These are phyloP conservation scores for Melozone crissalis DNA, from an alignment of 2,113 vertebrate species.

Conservation along the genomic window DNA sequence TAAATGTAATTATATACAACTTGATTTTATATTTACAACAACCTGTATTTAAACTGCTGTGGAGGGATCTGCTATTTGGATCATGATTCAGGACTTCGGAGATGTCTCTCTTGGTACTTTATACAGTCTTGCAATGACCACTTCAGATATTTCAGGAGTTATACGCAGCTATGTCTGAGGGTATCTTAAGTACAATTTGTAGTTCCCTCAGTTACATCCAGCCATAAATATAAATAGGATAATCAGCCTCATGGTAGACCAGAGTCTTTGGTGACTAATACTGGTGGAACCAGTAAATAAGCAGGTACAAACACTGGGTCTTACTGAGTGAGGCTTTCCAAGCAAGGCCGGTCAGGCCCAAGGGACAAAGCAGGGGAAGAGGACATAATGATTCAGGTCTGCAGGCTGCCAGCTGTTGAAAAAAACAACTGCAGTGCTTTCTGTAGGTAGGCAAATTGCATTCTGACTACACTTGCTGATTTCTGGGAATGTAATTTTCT, in stretches of 20 bases:
- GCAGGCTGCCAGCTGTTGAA: background rate
- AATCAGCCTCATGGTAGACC: background rate
- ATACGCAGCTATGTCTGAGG: background rate
- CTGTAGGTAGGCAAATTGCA: background rate
- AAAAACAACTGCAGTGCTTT: background rate
- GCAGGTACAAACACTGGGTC: rapidly evolving
- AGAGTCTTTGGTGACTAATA: background rate
- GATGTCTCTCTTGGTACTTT: background rate
- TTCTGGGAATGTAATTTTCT: background rate
- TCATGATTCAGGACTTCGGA: background rate
- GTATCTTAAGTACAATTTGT: background rate
- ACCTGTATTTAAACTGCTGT: background rate
- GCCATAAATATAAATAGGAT: background rate
- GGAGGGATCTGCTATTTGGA: background rate
- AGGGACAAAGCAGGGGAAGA: background rate
- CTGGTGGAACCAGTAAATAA: background rate
- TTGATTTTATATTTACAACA: background rate
- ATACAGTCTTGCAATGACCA: background rate
- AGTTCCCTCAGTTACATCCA: background rate
- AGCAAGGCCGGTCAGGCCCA: background rate
- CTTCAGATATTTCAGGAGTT: background rate
- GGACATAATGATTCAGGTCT: background rate
- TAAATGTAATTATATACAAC: background rate
- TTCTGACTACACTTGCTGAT: background rate
- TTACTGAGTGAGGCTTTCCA: rapidly evolving